These are phyloP conservation scores for Sebastes kiyomatsui DNA, from an alignment of 2,797 vertebrate genomes.

Conservation along the genomic window DNA sequence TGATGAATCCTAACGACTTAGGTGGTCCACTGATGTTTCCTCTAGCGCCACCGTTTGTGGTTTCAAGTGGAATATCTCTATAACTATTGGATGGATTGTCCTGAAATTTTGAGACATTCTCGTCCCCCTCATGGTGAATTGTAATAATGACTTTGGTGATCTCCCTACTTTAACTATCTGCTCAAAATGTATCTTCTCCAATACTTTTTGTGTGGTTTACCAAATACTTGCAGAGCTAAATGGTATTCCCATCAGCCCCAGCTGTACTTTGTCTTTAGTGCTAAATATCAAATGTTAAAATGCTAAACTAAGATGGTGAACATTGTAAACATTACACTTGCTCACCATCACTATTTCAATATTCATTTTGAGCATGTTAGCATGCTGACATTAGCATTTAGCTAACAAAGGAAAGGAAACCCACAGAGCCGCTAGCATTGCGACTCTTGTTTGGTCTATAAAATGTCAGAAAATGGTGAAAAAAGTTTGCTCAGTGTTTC, in stretches of 20 bases:
- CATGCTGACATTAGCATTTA: background rate
- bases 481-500: background rate
- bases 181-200: background rate
- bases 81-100: background rate
- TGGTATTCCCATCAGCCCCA: background rate
- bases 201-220: background rate
- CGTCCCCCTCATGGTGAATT: background rate
- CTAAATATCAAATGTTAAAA: background rate
- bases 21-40: background rate
- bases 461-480: background rate
- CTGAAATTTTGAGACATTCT: background rate
- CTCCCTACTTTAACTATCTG: background rate
- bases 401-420: background rate
- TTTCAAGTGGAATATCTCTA: background rate
- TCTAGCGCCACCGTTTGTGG: background rate
- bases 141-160: background rate
- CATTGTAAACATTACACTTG: background rate
- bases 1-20: background rate
- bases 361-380: background rate
- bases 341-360: background rate
- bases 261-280: background rate
- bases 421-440: background rate
- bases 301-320: background rate
- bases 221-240: background rate
- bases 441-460: background rate